A percentile compares a stretch with the other conserved stretches of the same genome.
phyloP scores from a whole-genome alignment of 23 tunicate species.

The Oikopleura albicans region DNA sequence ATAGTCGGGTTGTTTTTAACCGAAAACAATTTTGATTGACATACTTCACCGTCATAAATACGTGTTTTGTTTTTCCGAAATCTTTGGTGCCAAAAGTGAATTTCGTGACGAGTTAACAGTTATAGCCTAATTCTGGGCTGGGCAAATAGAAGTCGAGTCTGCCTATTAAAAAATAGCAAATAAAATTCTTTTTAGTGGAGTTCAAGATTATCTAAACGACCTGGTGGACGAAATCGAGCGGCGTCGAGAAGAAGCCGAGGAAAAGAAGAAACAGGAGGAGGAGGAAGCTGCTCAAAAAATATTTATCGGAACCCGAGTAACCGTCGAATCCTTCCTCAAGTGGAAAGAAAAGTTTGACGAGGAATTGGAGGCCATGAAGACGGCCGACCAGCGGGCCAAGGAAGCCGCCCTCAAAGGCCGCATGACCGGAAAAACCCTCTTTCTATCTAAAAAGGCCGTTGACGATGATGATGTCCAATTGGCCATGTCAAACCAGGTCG shows the following conservation, averaged over 20 bases:
- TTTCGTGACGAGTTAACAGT: no score
- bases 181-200: conserved; percentile 43
- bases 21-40: no score
- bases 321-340: conserved; percentile 48
- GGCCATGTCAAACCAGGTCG: conserved; percentile 58
- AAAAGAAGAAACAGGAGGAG: conserved; percentile 47
- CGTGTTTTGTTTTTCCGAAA: no score
- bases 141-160: no score
- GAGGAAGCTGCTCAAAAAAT: conserved; percentile 52
- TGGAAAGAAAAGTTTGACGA: conserved; percentile 68
- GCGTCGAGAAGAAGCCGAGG: conserved; percentile 31
- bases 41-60: no score
- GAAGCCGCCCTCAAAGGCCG: conserved; percentile 19
- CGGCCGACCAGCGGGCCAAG: not conserved
- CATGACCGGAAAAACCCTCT: conserved; percentile 51
- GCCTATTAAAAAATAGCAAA: no score
- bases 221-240: conserved; percentile 27
- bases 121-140: no score
- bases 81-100: no score
- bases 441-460: conserved; percentile 28
- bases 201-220: conserved; percentile 54
- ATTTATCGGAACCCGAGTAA: conserved; percentile 76
- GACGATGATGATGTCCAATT: conserved; percentile 37
- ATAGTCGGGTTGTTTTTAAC: no score
- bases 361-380: conserved; percentile 39